These are phyloP conservation scores for Xenentodon cancila DNA, from an alignment of 2,797 vertebrate species.

Conservation along the genomic window DNA sequence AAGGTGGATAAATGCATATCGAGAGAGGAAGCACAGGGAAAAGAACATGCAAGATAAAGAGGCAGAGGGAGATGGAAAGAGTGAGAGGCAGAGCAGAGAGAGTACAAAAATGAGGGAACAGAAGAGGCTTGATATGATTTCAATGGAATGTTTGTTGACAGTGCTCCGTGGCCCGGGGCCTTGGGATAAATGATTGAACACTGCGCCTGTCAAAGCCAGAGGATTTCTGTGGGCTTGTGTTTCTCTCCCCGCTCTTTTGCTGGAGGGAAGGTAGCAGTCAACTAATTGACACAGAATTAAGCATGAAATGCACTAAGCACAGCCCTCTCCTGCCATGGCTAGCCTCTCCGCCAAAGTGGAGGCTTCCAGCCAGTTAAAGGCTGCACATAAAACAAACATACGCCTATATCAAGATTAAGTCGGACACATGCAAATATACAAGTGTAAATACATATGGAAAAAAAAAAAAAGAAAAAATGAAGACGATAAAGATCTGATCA, in stretches of 20 bases:
- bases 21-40: conserved; percentile 59
- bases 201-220: conserved; percentile 93
- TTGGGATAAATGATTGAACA: conserved; percentile 97
- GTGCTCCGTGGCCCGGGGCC: conserved; percentile 90
- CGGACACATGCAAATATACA: conserved; percentile 57
- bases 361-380: conserved; percentile 66
- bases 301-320: conserved; percentile 95
- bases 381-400: conserved; percentile 51
- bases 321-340: conserved; percentile 83
- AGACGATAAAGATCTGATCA: conserved; percentile 66
- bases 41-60: conserved; percentile 63
- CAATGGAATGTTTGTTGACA: conserved; percentile 95
- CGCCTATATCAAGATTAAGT: conserved; percentile 58
- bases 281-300: conserved; percentile 99
- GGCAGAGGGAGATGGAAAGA: conserved; percentile 67
- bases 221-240: conserved; percentile 94
- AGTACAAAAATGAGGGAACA: conserved; percentile 85
- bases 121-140: conserved; percentile 93
- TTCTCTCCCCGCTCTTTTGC: conserved; percentile 88
- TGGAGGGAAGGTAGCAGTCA: conserved; percentile 97
- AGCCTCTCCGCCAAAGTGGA: conserved; percentile 69
- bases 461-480: conserved; percentile 30
- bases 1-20: conserved; percentile 67
- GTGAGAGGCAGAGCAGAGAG: conserved; percentile 71
- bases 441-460: conserved; percentile 52